Conservation (phyloP, 2,888 invertebrate genomes). For the Andrena hattorfiana region DNA sequence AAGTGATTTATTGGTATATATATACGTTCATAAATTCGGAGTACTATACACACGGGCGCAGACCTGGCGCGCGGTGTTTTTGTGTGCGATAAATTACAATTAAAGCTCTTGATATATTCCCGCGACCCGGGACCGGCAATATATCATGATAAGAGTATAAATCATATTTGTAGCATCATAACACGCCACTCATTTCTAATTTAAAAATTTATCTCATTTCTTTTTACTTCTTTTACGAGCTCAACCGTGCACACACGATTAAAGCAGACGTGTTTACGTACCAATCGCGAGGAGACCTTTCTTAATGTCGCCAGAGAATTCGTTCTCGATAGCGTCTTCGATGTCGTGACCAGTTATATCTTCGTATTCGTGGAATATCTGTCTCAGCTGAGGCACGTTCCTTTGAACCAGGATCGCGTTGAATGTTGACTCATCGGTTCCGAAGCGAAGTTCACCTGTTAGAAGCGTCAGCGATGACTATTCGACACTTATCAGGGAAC, state of each 20-base stretch:
- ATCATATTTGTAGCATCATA: no score
- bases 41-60: not conserved
- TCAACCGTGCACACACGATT: no score
- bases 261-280: conserved; percentile 73
- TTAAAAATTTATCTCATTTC: no score
- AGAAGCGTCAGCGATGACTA: not conserved
- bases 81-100: no score
- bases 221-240: no score
- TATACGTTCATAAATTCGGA: not conserved
- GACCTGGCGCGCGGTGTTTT: no score
- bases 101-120: no score
- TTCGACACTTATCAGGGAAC: not conserved
- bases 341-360: conserved; percentile 92
- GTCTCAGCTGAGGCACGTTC: conserved; percentile 88
- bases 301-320: conserved; percentile 94
- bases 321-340: conserved; percentile 92
- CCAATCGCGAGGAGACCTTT: conserved; percentile 92
- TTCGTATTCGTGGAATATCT: conserved; percentile 90
- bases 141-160: no score
- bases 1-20: conserved; percentile 10
- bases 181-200: no score
- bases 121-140: no score
- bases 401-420: conserved; percentile 93
- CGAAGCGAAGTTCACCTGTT: conserved; percentile 87
- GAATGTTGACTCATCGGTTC: conserved; percentile 95